Conservation (phyloP, 1,140 invertebrate species). For the Diabrotica virgifera region DNA sequence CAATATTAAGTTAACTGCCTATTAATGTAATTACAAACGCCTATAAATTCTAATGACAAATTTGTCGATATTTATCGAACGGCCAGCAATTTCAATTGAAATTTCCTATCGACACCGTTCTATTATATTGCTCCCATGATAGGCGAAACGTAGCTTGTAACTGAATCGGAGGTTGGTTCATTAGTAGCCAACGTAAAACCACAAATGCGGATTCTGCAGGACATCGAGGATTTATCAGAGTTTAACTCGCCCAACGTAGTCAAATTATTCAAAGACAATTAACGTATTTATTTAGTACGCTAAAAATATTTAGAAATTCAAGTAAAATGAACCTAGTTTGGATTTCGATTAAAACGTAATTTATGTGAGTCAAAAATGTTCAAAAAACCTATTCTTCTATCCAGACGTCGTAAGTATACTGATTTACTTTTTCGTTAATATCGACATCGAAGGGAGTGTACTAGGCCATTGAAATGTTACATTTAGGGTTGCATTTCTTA, state of each 20-base stretch:
- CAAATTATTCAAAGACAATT: too few species aligned
- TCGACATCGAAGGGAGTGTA: too few species aligned
- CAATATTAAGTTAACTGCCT: neutral
- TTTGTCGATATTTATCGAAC: neutral
- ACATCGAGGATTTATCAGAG: neutral
- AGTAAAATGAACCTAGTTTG: too few species aligned
- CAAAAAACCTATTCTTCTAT: too few species aligned
- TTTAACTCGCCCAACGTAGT: neutral
- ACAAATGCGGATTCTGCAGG: neutral
- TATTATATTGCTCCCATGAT: slow-evolving; percentile 10
- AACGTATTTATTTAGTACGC: too few species aligned
- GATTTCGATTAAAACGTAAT: too few species aligned
- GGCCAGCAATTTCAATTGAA: neutral
- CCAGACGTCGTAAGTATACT: too few species aligned
- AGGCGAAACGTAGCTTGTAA: neutral
- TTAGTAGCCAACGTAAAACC: slow-evolving; percentile 33
- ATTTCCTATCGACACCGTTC: neutral
- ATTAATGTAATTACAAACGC: neutral
- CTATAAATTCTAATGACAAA: neutral
- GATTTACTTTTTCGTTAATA: too few species aligned
- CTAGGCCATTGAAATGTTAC: too few species aligned
- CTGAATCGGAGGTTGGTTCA: slow-evolving; percentile 18
- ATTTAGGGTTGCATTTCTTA: too few species aligned
- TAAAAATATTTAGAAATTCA: too few species aligned
- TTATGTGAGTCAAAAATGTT: too few species aligned